phyloP scores from a whole-genome alignment of 2,888 invertebrate species.

The Drosophila flavopinicola region DNA sequence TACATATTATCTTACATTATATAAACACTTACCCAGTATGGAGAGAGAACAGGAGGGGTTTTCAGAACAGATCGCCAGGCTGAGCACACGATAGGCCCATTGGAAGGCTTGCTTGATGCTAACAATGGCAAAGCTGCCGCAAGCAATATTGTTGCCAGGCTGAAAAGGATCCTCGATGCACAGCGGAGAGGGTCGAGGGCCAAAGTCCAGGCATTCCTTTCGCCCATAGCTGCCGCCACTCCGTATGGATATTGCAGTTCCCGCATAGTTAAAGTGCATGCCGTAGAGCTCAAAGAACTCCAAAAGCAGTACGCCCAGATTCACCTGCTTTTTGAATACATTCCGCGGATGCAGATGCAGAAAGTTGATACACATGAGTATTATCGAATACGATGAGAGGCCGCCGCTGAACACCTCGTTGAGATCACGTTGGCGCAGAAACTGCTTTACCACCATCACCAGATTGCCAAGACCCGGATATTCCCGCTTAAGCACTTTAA shows the following conservation, averaged over 20 bases:
- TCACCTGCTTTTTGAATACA: constrained; percentile 88
- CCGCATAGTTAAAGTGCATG: constrained; percentile 96
- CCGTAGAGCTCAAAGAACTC: constrained; percentile 99
- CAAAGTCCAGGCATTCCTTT: constrained; percentile 95
- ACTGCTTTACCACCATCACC: constrained; percentile 98
- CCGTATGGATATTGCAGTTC: constrained; percentile 92
- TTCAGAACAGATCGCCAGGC: constrained; percentile 88
- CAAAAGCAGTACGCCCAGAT: constrained; percentile 96
- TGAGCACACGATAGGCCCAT: constrained; percentile 94
- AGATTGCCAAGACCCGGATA: constrained; percentile 96
- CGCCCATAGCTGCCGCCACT: constrained; percentile 96
- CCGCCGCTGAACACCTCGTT: constrained; percentile 99
- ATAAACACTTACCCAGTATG: constrained; percentile 86
- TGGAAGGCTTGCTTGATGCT: constrained; percentile 96
- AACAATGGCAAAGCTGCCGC: constrained; percentile 92
- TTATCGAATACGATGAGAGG: constrained; percentile 98
- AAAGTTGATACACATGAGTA: constrained; percentile 99
- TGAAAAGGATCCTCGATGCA: constrained; percentile 99
- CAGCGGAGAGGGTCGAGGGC: constrained; percentile 94
- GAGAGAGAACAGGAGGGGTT: constrained; percentile 85
- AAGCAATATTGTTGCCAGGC: constrained; percentile 97
- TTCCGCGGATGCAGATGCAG: constrained; percentile 95
- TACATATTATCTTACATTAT: not conserved
- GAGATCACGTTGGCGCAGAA: constrained; percentile 97
- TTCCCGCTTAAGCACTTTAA: constrained; percentile 93